phyloP scores from a whole-genome alignment of 2,113 vertebrate genomes.

The Ctenodactylus gundi region DNA sequence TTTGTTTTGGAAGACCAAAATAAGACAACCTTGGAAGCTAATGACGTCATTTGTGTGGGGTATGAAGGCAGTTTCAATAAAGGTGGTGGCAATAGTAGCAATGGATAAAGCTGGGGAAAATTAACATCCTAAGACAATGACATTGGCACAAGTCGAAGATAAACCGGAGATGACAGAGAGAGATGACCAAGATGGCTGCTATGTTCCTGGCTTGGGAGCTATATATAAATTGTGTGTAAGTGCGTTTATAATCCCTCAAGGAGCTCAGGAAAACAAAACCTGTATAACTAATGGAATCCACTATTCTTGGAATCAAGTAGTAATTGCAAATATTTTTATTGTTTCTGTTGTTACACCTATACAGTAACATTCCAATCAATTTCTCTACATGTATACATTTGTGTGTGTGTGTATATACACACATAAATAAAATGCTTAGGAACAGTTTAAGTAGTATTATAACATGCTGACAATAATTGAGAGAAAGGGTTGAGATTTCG shows the following conservation, averaged over 20 bases:
- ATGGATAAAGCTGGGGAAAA: neutral
- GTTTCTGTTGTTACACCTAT: neutral
- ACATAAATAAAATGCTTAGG: neutral
- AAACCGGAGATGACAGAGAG: neutral
- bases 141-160: neutral
- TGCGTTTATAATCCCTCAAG: neutral
- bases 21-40: neutral
- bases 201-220: neutral
- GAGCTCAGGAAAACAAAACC: neutral
- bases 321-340: neutral
- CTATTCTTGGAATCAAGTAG: neutral
- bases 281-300: neutral
- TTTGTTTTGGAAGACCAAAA: neutral
- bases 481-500: neutral
- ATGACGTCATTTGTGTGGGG: neutral
- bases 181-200: neutral
- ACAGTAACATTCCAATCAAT: neutral
- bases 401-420: neutral
- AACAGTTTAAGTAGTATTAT: neutral
- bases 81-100: neutral
- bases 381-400: neutral
- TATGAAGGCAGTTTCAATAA: neutral
- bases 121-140: neutral
- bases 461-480: neutral
- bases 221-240: neutral